Base-by-base conservation (phyloP, 1,140 invertebrate genomes). In the Dreissena rostriformis region DNA sequence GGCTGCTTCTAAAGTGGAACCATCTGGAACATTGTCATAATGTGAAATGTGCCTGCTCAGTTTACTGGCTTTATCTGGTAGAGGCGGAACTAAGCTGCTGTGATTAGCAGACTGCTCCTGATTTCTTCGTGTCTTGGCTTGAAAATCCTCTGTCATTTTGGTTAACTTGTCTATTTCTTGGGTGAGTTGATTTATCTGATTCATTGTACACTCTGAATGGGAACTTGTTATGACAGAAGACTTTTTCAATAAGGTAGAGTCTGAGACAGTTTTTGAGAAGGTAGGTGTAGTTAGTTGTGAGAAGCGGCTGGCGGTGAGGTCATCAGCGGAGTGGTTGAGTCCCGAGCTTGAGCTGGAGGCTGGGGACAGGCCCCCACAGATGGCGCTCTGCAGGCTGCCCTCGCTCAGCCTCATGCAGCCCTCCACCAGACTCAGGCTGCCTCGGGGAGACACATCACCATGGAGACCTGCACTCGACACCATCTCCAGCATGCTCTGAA, bases 61-160 rank as follows among this genome's bases (percentile, higher is more conserved):
- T 88, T 90, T 67, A 94, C 94, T 90, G 95, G 95, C 90, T 95
- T 97, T 97, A 28, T 96, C 96, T n/a, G 96, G 96, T 73, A 97
- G 91, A 14, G 96, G 96, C 84, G 96, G 96, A 6, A 89, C 85
- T 19, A 1, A 24, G 29, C 26, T 52, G 28, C 19, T 49, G 24
- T 63, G 26, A 39, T 29, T 29, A 17, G 57, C 79, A 66, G 68
- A 19, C 10, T 74, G 57, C 26, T 70, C 55, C 26, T 71, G 68
- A 63, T 84, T 87, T 49, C 82, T 80, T 28, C 66, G 76, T 29
- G 88, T 87, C 55, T 87, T 88, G 12, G 88, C 89, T 52, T 90
- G 89, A 67, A 92, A 92, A 72, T 89, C 89, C 26, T 89, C 84
- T n/a, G 92, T 92, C 81, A 92, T 67, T 67, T 89, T 78, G 53